Evolutionary conservation across 1,140 invertebrate species (phyloP).

Genomic region (Drosophila ercepeae): DNA sequence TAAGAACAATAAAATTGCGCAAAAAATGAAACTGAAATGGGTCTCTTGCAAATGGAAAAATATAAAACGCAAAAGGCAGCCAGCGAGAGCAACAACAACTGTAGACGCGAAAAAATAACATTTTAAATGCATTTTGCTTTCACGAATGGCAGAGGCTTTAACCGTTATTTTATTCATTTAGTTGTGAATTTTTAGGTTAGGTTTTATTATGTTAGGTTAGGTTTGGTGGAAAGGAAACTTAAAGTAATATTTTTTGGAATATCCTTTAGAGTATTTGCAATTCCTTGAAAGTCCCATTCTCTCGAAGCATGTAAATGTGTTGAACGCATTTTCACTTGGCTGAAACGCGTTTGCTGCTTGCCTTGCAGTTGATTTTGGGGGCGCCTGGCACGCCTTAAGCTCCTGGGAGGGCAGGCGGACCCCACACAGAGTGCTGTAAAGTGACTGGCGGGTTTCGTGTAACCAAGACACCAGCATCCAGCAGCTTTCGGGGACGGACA

Average conservation of each 20-base stretch:
- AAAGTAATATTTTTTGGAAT: no score
- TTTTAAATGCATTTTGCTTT: constrained; percentile 62
- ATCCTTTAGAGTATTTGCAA: background rate
- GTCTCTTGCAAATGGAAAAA: constrained; percentile 65
- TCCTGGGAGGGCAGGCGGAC: background rate
- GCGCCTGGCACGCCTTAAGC: constrained; percentile 11
- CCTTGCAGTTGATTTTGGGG: constrained; percentile 49
- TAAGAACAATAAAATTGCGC: constrained; percentile 68
- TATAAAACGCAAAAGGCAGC: constrained; percentile 51
- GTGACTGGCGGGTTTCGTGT: constrained; percentile 49
- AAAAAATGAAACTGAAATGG: constrained; percentile 72
- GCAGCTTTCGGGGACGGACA: constrained; percentile 1
- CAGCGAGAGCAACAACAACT: constrained; percentile 9
- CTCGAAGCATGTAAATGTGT: constrained; percentile 53
- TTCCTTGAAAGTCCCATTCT: background rate
- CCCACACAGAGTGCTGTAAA: constrained; percentile 37
- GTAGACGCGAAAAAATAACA: constrained; percentile 64
- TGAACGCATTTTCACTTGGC: constrained; percentile 54
- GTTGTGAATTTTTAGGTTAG: background rate
- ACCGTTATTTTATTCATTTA: constrained; percentile 5
- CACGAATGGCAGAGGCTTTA: no score
- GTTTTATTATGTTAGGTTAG: no score
- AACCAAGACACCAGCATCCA: constrained; percentile 30
- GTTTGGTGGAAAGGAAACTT: background rate
- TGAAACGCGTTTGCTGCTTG: constrained; percentile 30